Conservation (phyloP, 2,797 vertebrate species). For the Eutrigla gurnardus region DNA sequence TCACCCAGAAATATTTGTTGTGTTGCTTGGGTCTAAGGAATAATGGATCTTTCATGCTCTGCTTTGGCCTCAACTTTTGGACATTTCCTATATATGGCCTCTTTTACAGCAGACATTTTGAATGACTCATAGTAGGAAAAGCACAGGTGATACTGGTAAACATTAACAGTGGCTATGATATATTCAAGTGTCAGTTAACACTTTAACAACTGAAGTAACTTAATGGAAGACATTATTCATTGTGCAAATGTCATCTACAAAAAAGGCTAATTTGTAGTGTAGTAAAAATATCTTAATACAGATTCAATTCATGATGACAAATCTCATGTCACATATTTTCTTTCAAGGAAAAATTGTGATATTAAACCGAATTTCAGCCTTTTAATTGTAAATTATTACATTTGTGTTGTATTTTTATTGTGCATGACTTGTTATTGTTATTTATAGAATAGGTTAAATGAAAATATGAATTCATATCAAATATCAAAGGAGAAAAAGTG, state of each 20-base stretch:
- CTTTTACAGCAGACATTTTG: no score
- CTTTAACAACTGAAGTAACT: no score
- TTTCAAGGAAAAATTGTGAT: neutral
- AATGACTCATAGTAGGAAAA: no score
- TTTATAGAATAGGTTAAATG: neutral
- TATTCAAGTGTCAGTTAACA: no score
- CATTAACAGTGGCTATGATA: no score
- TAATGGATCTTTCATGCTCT: neutral
- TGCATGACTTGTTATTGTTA: neutral
- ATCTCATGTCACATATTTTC: neutral
- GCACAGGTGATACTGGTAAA: no score
- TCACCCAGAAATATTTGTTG: no score
- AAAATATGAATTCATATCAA: neutral
- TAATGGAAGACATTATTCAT: no score
- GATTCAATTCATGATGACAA: neutral
- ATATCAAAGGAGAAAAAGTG: neutral
- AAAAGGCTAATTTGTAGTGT: neutral
- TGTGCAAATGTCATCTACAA: neutral
- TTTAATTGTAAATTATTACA: slow-evolving; percentile 1
- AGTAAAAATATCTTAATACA: no score
- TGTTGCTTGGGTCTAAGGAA: no score
- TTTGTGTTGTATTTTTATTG: neutral
- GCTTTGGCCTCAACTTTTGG: neutral
- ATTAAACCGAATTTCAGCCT: neutral
- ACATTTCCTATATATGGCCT: no score